These are phyloP conservation scores for Apis mellifera DNA, from an alignment of 1,140 invertebrate species.

Conservation along the genomic window DNA sequence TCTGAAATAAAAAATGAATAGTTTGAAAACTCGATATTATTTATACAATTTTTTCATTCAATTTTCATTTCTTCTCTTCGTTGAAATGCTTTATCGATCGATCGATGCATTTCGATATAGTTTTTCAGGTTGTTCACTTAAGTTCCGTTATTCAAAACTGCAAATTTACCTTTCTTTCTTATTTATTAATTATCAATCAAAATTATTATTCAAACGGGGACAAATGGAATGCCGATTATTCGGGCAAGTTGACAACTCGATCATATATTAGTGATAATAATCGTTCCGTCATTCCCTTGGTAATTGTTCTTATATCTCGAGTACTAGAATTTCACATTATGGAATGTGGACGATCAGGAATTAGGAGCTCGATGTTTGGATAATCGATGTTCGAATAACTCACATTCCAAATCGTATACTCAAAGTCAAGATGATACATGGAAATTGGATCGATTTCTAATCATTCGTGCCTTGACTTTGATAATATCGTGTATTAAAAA, in stretches of 20 bases:
- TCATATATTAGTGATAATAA: neutral
- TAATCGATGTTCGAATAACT: conserved; percentile 1
- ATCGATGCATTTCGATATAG: conserved; percentile 19
- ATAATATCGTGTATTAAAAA: neutral
- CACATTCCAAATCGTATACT: neutral
- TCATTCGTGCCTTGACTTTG: neutral
- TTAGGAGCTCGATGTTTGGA: neutral
- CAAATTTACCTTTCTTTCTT: conserved; percentile 17
- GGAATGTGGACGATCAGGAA: conserved; percentile 15
- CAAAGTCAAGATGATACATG: neutral
- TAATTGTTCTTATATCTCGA: conserved; percentile 24
- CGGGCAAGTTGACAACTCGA: neutral
- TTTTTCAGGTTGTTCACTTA: conserved; percentile 1
- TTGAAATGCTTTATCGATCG: conserved; percentile 22
- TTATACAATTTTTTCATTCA: neutral
- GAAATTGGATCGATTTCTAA: neutral
- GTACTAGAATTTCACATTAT: conserved; percentile 25
- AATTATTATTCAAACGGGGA: neutral
- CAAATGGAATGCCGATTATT: conserved; percentile 8
- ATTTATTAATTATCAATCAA: conserved; percentile 2
- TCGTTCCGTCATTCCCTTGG: neutral
- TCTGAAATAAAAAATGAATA: too few species aligned
- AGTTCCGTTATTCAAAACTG: neutral
- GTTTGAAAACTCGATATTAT: conserved; percentile 1
- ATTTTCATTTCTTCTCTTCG: neutral